Percentiles rank a stretch among this genome's conserved stretches.
phyloP scores from a whole-genome alignment of 2,888 invertebrate genomes.

The Archaeoteleia sp. region DNA sequence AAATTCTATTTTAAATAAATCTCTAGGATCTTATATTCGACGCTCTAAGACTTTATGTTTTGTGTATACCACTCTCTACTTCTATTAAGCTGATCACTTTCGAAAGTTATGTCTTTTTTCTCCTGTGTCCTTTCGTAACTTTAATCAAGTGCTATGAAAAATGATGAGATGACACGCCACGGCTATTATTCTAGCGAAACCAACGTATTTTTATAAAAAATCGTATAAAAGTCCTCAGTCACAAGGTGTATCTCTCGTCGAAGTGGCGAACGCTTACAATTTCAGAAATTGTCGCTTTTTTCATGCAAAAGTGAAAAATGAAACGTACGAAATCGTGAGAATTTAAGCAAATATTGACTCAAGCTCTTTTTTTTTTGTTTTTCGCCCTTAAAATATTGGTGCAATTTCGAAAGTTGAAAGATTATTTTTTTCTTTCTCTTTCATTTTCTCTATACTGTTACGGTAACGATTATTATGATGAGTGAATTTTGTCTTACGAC shows the following conservation, averaged over 20 bases:
- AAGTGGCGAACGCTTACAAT: conserved; percentile 24
- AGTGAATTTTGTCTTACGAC: conserved; percentile 8
- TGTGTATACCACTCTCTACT: conserved; percentile 18
- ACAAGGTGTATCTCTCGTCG: conserved; percentile 14
- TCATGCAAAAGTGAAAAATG: conserved; percentile 11
- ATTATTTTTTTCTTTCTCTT: conserved; percentile 1
- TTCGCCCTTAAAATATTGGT: no score
- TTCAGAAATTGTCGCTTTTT: conserved; percentile 9
- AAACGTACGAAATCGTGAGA: conserved; percentile 23
- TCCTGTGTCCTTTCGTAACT: not conserved
- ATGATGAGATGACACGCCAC: conserved; percentile 26
- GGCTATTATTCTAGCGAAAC: conserved; percentile 38
- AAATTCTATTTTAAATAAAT: conserved; percentile 51
- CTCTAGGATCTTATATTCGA: conserved; percentile 15
- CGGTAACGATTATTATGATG: conserved; percentile 1
- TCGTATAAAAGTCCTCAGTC: conserved; percentile 44
- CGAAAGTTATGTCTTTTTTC: conserved; percentile 4
- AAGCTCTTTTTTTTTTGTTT: conserved; percentile 16
- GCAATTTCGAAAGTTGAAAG: conserved; percentile 6
- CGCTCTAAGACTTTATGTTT: conserved; percentile 17
- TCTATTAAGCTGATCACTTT: conserved; percentile 22
- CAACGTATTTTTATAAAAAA: conserved; percentile 47
- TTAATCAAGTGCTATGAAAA: conserved; percentile 16
- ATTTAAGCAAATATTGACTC: conserved; percentile 27
- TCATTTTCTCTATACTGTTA: conserved; percentile 7